Percentiles rank a stretch among this genome's conserved stretches.
Conservation (phyloP, 1,140 invertebrate genomes). For the Dinoponera quadriceps region DNA sequence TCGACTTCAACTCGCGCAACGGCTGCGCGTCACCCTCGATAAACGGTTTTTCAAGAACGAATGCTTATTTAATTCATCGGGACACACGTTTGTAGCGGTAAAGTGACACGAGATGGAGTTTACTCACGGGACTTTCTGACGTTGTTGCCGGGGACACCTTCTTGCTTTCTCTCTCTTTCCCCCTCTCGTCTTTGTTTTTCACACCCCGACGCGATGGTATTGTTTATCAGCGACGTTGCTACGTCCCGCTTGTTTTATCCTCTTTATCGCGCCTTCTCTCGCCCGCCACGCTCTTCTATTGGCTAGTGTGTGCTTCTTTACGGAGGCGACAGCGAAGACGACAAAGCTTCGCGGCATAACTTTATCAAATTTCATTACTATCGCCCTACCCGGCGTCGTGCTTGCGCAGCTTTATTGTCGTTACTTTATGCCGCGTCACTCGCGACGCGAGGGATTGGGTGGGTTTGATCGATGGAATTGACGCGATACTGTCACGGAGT, state of each 20-base stretch:
- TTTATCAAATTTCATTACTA: conserved; percentile 74
- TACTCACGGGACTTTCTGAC: neutral
- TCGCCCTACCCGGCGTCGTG: neutral
- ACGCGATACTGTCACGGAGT: conserved; percentile 6
- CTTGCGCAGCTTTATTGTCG: conserved; percentile 44
- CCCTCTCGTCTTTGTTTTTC: neutral
- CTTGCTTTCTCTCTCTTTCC: neutral
- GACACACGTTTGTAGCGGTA: too few species aligned
- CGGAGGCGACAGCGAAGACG: conserved; percentile 31
- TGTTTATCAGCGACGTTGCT: neutral
- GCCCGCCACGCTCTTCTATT: neutral
- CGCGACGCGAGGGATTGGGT: conserved; percentile 18
- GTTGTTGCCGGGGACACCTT: neutral
- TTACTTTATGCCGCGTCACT: conserved; percentile 38
- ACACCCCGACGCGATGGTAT: neutral
- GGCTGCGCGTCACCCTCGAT: neutral
- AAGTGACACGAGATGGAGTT: too few species aligned
- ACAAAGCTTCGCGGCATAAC: conserved; percentile 60
- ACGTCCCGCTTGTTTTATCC: neutral
- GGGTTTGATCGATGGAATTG: conserved; percentile 63
- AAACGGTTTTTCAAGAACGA: neutral
- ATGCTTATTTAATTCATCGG: too few species aligned
- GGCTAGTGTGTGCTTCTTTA: conserved; percentile 35
- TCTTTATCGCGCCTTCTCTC: neutral
- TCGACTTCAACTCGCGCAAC: neutral